phyloP scores from a whole-genome alignment of 1,140 invertebrate species.

The Chelonus insularis region DNA sequence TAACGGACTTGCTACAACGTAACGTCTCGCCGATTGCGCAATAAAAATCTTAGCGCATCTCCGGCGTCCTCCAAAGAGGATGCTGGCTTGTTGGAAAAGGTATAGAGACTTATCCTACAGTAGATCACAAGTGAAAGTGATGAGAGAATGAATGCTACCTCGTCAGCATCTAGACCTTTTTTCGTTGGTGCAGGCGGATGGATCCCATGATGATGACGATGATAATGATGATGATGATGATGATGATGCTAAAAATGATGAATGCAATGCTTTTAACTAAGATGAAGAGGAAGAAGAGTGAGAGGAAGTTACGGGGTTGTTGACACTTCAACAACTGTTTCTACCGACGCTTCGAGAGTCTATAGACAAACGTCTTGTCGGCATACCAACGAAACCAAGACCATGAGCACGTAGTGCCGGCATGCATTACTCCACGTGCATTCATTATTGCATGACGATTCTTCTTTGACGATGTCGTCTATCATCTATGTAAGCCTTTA shows the following conservation, averaged over 20 bases:
- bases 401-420: slow-evolving; percentile 7
- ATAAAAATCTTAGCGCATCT: slow-evolving; percentile 16
- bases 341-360: slow-evolving; percentile 7
- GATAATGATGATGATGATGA: background rate
- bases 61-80: slow-evolving; percentile 28
- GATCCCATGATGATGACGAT: slow-evolving; percentile 13
- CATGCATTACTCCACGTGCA: slow-evolving; percentile 13
- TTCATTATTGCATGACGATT: background rate
- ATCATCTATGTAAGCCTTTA: too few species aligned
- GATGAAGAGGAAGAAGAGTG: slow-evolving; percentile 15
- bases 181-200: slow-evolving; percentile 12
- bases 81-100: slow-evolving; percentile 19
- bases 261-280: slow-evolving; percentile 19
- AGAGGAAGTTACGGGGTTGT: slow-evolving; percentile 45
- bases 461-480: background rate
- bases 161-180: slow-evolving; percentile 15
- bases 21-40: slow-evolving; percentile 43
- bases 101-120: slow-evolving; percentile 29
- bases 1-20: slow-evolving; percentile 38
- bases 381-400: slow-evolving; percentile 1
- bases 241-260: slow-evolving; percentile 14
- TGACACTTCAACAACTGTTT: slow-evolving; percentile 45
- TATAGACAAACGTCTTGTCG: slow-evolving; percentile 8
- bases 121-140: slow-evolving; percentile 51
- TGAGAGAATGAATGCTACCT: slow-evolving; percentile 22